phyloP scores from a whole-genome alignment of 2,888 invertebrate species.

The Torymus texanus region DNA sequence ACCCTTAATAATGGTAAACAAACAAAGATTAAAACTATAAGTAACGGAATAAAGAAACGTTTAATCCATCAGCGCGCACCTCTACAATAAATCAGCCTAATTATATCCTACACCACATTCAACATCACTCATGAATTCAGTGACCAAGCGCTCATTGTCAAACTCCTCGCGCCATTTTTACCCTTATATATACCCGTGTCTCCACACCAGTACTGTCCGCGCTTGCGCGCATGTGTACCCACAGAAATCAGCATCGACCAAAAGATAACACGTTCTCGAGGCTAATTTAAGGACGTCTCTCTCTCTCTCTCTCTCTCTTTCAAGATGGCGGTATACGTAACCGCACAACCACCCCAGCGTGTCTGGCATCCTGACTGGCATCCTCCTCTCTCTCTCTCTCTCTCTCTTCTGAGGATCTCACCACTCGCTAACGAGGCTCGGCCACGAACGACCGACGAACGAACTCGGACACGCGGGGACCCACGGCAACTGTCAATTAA shows the following conservation, averaged over 20 bases:
- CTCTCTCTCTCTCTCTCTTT: conserved; percentile 22
- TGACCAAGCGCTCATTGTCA: no score
- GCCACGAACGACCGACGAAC: conserved; percentile 64
- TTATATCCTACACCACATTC: no score
- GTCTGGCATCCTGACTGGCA: conserved; percentile 66
- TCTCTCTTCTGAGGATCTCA: conserved; percentile 49
- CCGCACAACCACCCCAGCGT: no score
- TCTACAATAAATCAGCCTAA: no score
- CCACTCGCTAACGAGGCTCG: conserved; percentile 66
- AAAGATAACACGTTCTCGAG: conserved; percentile 55
- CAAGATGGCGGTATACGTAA: background rate
- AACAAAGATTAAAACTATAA: no score
- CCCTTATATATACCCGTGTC: no score
- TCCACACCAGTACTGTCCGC: no score
- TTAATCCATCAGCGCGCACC: no score
- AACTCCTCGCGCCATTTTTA: no score
- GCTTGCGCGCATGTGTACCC: background rate
- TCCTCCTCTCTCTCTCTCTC: conserved; percentile 36
- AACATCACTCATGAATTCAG: no score
- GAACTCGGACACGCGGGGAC: conserved; percentile 66
- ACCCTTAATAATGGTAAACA: no score
- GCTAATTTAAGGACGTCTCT: conserved; percentile 61
- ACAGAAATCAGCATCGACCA: conserved; percentile 57
- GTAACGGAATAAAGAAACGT: no score
- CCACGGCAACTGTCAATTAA: conserved; percentile 74